phyloP scores from a whole-genome alignment of 2,888 invertebrate species.

The Drosophila leonis region DNA sequence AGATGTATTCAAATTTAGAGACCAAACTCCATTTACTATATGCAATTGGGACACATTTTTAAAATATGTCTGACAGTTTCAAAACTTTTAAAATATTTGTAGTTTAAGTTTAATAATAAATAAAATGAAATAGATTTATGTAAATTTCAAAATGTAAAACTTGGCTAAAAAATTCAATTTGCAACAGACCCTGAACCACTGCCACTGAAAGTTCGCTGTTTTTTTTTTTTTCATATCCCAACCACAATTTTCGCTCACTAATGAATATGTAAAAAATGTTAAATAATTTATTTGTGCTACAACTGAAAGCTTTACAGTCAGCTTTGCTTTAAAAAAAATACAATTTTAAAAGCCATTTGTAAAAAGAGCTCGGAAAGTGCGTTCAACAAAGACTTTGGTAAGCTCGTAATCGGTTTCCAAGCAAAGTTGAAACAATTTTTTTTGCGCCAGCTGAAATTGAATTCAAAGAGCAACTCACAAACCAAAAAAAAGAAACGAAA shows the following conservation, averaged over 20 bases:
- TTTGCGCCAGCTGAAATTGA: neutral
- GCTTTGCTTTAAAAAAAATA: neutral
- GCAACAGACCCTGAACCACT: neutral
- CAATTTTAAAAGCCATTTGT: neutral
- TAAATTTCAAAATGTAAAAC: too few species aligned
- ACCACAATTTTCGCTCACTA: neutral
- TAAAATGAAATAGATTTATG: neutral
- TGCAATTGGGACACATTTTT: too few species aligned
- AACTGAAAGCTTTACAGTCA: neutral
- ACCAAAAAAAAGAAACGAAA: neutral
- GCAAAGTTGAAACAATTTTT: neutral
- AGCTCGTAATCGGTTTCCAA: constrained; percentile 11
- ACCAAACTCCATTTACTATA: too few species aligned
- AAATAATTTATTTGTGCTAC: neutral
- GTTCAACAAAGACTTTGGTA: neutral
- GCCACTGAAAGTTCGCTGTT: neutral
- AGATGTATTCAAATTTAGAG: too few species aligned
- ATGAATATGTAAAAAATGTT: neutral
- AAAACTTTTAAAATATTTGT: neutral
- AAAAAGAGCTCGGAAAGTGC: neutral
- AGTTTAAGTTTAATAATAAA: neutral
- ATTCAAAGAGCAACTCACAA: neutral
- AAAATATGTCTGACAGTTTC: too few species aligned
- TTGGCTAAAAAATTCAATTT: neutral
- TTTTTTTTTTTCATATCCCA: neutral